Base-by-base conservation (phyloP, 2,797 vertebrate species). In the Falco cherrug region DNA sequence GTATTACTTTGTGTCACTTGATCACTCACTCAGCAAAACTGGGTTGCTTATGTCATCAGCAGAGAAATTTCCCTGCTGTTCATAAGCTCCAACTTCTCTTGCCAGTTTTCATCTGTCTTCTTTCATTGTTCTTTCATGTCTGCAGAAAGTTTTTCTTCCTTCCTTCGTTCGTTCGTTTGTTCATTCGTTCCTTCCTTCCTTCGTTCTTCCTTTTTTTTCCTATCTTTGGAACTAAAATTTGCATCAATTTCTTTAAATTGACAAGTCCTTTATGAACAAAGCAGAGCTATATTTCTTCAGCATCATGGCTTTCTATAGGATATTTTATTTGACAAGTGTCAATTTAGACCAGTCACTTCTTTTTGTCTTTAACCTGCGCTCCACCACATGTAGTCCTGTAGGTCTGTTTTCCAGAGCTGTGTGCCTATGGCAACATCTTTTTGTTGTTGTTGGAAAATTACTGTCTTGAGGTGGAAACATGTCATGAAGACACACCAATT, bases 1-100 rank as follows among this genome's bases (percentile, higher is more conserved):
- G 68, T 75, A 93, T 65, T 50, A 60, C 25, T 94, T 91, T 29
- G 81, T 89, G 69, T 97, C 97, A 98, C n/a, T 96, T 90, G 96
- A 95, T 91, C 51, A 7, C 76, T 87, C 53, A 94, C 47, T 80
- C 71, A 91, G 93, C 33, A 96, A 96, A 96, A 75, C 37, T 74
- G 63, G 17, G 48, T 69, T 95, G 53, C 48, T 67, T 91, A 92
- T 63, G 39, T 54, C 64, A 61, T 92, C 93, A 71, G 81, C 89
- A 88, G 96, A 97, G 94, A 95, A 81, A 69, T 92, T 96, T 93
- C 43, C 50, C 13, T 57, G 45, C 43, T 65, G 2, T 53, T 90
- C 19, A 48, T 14, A 28, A 84, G 20, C 6, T 87, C 12, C 31
- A 43, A 5, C 8, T 50, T 67, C 25, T 67, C 16, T 57, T 68